Conservation (phyloP, 2,888 invertebrate genomes). For the Hylaea fasciaria region DNA sequence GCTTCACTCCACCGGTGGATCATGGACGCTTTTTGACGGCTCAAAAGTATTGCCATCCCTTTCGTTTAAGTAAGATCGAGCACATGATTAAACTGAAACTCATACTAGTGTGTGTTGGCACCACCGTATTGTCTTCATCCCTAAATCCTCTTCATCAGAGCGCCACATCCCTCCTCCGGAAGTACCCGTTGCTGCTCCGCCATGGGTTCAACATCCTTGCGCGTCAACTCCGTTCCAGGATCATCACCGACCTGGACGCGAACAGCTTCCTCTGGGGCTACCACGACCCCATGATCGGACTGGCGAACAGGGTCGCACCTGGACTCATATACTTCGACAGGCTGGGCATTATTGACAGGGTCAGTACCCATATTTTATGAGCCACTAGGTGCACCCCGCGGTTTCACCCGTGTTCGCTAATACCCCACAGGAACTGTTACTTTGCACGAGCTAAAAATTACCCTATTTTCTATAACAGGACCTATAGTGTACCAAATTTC, state of each 20-base stretch:
- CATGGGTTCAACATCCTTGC: slow-evolving; percentile 86
- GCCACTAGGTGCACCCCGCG: too few species aligned
- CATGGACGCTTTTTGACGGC: too few species aligned
- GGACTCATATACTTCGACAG: slow-evolving; percentile 88
- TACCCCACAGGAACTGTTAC: too few species aligned
- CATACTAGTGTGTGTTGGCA: too few species aligned
- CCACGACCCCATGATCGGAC: slow-evolving; percentile 88
- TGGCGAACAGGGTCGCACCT: slow-evolving; percentile 86
- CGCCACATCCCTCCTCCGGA: slow-evolving; percentile 77
- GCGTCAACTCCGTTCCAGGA: slow-evolving; percentile 82
- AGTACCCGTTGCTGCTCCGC: slow-evolving; percentile 83
- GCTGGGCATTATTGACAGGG: slow-evolving; percentile 91
- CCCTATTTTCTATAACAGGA: too few species aligned
- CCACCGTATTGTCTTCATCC: background rate
- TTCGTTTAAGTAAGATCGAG: too few species aligned
- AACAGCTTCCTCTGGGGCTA: slow-evolving; percentile 93
- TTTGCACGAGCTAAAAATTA: too few species aligned
- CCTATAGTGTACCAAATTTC: too few species aligned
- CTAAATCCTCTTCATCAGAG: slow-evolving; percentile 37
- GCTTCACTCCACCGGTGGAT: too few species aligned
- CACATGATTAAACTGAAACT: too few species aligned
- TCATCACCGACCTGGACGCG: slow-evolving; percentile 87
- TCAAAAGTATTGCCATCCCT: too few species aligned
- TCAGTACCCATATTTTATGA: slow-evolving; percentile 60
- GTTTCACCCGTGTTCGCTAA: too few species aligned